Percentiles rank a stretch among this genome's conserved stretches.
Evolutionary conservation across 2,113 vertebrate species (phyloP).

Genomic region (Hippocampus mohnikei): DNA sequence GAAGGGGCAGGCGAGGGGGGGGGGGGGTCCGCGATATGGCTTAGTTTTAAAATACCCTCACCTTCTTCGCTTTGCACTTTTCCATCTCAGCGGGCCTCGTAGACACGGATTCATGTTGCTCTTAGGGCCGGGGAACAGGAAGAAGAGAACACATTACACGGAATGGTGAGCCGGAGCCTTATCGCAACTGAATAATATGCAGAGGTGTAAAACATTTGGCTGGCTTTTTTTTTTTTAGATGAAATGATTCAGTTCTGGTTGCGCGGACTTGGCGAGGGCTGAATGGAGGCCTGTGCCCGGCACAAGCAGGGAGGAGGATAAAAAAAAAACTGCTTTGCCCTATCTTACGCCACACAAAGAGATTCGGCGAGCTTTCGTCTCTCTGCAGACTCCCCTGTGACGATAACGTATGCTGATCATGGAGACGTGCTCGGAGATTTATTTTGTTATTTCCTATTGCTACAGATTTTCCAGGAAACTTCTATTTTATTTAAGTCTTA

Average conservation of each 20-base stretch:
- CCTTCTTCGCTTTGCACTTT: conserved; percentile 51
- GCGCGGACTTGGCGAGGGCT: conserved; percentile 53
- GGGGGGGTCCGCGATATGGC: conserved; percentile 53
- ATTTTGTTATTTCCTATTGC: conserved; percentile 66
- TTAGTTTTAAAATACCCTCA: conserved; percentile 60
- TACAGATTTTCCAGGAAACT: conserved; percentile 56
- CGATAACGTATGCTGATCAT: conserved; percentile 66
- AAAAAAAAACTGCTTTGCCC: conserved; percentile 72
- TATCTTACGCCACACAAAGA: conserved; percentile 69
- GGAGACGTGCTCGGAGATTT: conserved; percentile 68
- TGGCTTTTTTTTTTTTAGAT: conserved; percentile 76
- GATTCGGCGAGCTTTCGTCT: conserved; percentile 47
- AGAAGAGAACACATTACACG: conserved; percentile 28
- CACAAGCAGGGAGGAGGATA: conserved; percentile 48
- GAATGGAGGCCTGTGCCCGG: conserved; percentile 50
- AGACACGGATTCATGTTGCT: conserved; percentile 27
- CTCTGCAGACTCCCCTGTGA: conserved; percentile 50
- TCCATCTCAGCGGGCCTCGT: conserved; percentile 39
- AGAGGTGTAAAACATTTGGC: conserved; percentile 75
- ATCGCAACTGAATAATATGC: conserved; percentile 66
- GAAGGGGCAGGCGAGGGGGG: conserved; percentile 33
- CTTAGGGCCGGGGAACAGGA: conserved; percentile 23
- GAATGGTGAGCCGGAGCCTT: conserved; percentile 58
- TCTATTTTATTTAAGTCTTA: conserved; percentile 48
- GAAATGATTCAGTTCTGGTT: conserved; percentile 61